Evolutionary conservation across 2,888 invertebrate species (phyloP).

Genomic region (Ryuthela nishihirai): DNA sequence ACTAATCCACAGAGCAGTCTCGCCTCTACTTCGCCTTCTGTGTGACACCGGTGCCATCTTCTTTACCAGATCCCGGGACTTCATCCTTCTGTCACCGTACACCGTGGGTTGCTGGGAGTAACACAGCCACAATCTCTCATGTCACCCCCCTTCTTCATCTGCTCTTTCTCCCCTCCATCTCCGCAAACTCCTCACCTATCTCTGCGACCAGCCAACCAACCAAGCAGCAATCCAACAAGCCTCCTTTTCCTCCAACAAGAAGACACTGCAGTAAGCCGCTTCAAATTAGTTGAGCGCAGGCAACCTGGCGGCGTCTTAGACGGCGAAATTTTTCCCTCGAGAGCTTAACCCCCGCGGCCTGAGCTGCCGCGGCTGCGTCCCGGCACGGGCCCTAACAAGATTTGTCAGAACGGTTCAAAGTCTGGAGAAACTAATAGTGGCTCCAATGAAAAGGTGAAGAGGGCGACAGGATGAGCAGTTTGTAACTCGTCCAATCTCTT

Average conservation of each 20-base stretch:
- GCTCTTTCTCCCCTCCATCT: neutral
- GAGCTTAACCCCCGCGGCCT: constrained; percentile 20
- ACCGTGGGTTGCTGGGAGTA: neutral
- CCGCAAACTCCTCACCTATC: constrained; percentile 35
- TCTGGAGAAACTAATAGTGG: constrained; percentile 21
- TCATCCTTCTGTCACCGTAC: too few relatives aligned
- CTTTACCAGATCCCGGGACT: too few relatives aligned
- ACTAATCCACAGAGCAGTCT: too few relatives aligned
- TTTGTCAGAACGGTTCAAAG: constrained; percentile 32
- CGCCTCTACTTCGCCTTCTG: too few relatives aligned
- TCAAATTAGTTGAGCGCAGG: constrained; percentile 37
- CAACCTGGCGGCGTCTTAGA: neutral
- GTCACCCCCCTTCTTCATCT: neutral
- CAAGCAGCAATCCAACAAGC: too few relatives aligned
- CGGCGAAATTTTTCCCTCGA: constrained; percentile 15
- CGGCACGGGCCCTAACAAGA: constrained; percentile 28
- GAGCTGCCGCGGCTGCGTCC: constrained; percentile 1
- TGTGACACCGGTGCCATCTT: too few relatives aligned
- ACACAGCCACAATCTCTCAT: constrained; percentile 17
- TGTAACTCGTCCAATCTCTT: constrained; percentile 33
- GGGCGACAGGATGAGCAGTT: constrained; percentile 31
- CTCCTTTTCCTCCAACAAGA: constrained; percentile 13
- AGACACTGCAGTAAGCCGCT: constrained; percentile 29
- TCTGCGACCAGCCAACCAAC: neutral
- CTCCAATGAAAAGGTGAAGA: constrained; percentile 34